Evolutionary conservation across 1,140 invertebrate genomes (phyloP).

Genomic region (Caenorhabditis tropicalis): DNA sequence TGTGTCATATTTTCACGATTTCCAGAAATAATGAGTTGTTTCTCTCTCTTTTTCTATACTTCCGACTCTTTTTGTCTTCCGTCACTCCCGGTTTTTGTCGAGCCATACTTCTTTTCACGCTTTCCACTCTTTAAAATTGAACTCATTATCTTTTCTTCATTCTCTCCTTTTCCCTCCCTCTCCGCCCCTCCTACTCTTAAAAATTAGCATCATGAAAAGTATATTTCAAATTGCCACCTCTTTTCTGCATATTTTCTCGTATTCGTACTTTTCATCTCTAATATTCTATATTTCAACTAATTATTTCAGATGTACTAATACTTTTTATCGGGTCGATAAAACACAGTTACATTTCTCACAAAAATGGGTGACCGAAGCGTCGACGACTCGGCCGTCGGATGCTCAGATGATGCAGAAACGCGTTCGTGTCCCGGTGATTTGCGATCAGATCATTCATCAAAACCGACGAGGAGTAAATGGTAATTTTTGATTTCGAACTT

Average conservation of each 20-base stretch:
- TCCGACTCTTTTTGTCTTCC: background rate
- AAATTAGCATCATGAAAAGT: slow-evolving; percentile 34
- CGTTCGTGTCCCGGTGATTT: slow-evolving; percentile 33
- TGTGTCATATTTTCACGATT: background rate
- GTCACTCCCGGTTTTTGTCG: background rate
- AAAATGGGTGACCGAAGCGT: slow-evolving; percentile 33
- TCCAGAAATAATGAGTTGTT: slow-evolving; percentile 15
- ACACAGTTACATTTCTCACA: background rate
- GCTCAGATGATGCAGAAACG: slow-evolving; percentile 26
- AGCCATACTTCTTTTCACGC: background rate
- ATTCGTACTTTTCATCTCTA: background rate
- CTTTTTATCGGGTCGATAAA: slow-evolving; percentile 35
- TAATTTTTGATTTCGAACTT: no score
- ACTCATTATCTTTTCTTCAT: slow-evolving; percentile 26
- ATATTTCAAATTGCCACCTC: background rate
- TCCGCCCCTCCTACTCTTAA: background rate
- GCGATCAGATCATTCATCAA: slow-evolving; percentile 30
- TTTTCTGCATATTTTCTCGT: background rate
- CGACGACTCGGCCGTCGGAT: slow-evolving; percentile 17
- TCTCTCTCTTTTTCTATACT: slow-evolving; percentile 4
- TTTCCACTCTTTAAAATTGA: slow-evolving; percentile 15
- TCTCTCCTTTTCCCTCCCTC: background rate
- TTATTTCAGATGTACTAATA: slow-evolving; percentile 20
- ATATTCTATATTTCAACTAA: background rate
- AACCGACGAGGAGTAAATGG: slow-evolving; percentile 36